phyloP scores from a whole-genome alignment of 2,113 vertebrate species.

The Gambusia affinis region DNA sequence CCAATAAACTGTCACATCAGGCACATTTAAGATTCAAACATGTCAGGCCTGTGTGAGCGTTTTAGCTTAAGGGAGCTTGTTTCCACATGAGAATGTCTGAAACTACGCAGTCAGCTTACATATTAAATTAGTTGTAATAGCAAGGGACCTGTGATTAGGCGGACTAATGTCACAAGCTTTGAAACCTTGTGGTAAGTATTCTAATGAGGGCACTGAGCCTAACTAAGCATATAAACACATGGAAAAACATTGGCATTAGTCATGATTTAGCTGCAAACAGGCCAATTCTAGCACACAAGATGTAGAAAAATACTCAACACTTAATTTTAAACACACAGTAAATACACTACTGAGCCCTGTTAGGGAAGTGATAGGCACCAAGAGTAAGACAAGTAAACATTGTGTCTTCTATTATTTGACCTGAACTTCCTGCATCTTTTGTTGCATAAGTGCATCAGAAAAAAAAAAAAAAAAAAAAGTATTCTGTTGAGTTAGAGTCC shows the following conservation, averaged over 20 bases:
- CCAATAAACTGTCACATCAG: conserved; percentile 3
- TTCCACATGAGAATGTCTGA: conserved; percentile 5
- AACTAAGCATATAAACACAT: neutral
- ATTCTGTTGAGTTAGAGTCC: neutral
- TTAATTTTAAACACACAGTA: neutral
- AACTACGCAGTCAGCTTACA: conserved; percentile 11
- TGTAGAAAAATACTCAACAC: neutral
- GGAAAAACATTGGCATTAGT: neutral
- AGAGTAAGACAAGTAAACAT: neutral
- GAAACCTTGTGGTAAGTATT: conserved; percentile 2
- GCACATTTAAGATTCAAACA: conserved; percentile 19
- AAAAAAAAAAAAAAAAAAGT: no score
- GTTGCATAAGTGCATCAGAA: neutral
- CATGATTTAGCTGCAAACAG: neutral
- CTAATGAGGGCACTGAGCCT: neutral
- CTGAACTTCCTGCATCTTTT: neutral
- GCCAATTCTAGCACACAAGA: conserved; percentile 1
- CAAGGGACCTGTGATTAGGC: conserved; percentile 12
- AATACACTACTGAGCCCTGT: neutral
- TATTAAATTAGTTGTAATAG: conserved; percentile 26
- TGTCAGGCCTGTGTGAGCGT: conserved; percentile 10
- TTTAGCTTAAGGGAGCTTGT: conserved; percentile 20
- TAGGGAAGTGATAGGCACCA: neutral
- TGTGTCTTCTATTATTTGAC: neutral
- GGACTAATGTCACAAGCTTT: conserved; percentile 19